These are phyloP conservation scores for Elephantulus edwardii DNA, from an alignment of 2,113 vertebrate species.

Conservation along the genomic window DNA sequence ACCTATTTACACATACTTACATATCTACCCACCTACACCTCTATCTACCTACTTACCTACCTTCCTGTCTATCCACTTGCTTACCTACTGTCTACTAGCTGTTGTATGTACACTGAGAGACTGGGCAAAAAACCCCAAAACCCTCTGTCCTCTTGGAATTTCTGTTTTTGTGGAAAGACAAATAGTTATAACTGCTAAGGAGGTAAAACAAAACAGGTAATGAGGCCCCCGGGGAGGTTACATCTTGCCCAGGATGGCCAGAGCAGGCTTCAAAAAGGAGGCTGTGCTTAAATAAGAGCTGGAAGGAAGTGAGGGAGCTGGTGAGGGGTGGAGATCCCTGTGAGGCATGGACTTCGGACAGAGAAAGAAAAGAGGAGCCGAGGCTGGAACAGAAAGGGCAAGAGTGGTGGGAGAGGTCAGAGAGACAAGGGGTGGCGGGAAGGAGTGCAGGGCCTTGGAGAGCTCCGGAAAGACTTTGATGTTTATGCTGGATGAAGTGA, in stretches of 20 bases:
- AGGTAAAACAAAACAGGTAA: background rate
- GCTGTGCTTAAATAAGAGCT: background rate
- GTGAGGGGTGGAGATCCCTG: background rate
- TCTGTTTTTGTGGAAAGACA: background rate
- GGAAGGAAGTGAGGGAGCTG: background rate
- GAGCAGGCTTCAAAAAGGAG: background rate
- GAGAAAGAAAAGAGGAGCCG: too few relatives aligned
- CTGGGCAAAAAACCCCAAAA: background rate
- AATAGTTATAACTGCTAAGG: background rate
- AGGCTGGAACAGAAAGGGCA: too few relatives aligned
- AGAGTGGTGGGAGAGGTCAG: background rate
- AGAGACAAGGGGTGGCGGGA: background rate
- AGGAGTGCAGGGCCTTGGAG: background rate
- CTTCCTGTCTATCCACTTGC: background rate
- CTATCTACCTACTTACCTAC: background rate
- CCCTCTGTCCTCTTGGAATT: background rate
- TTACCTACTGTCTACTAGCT: background rate
- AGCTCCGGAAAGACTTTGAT: rapidly evolving
- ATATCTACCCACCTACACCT: background rate
- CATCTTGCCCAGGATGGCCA: background rate
- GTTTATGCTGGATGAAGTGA: background rate
- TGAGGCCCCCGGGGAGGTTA: background rate
- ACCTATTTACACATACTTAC: too few relatives aligned
- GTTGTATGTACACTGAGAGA: background rate
- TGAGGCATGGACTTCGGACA: too few relatives aligned